These are phyloP conservation scores for Omphaloscelis lunosa DNA, from an alignment of 2,888 invertebrate species.

Conservation along the genomic window DNA sequence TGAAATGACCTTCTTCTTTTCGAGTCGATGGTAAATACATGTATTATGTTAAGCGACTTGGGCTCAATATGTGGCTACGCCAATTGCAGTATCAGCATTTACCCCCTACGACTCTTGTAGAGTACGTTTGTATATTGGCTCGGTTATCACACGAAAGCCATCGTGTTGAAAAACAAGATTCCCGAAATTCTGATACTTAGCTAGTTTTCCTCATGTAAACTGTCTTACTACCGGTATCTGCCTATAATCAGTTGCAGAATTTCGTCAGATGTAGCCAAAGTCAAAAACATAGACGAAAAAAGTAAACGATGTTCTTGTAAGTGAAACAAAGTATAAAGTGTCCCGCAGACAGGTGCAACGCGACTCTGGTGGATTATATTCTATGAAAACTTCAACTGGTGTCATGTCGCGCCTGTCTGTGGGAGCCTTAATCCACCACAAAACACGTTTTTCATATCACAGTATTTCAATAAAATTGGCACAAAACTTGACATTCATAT, in stretches of 20 bases:
- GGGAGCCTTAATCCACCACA: not conserved
- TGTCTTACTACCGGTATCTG: not conserved
- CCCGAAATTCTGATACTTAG: no score
- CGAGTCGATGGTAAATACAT: no score
- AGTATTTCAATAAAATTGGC: conserved; percentile 34
- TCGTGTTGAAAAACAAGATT: not conserved
- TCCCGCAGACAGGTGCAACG: no score
- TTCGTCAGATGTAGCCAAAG: not conserved
- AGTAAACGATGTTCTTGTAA: not conserved
- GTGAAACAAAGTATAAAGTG: not conserved
- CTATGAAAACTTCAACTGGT: no score
- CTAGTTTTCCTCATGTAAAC: no score
- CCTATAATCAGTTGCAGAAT: no score
- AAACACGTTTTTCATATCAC: conserved; percentile 6
- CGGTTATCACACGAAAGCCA: not conserved
- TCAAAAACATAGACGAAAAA: not conserved
- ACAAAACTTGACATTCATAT: conserved; percentile 32
- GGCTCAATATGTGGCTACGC: no score
- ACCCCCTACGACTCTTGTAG: not conserved
- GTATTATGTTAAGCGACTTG: no score
- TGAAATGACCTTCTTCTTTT: no score
- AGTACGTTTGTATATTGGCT: not conserved
- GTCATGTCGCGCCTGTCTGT: no score
- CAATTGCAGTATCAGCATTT: no score
- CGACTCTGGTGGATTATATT: no score